phyloP scores from a whole-genome alignment of 2,113 vertebrate species.

The Scomber japonicus region DNA sequence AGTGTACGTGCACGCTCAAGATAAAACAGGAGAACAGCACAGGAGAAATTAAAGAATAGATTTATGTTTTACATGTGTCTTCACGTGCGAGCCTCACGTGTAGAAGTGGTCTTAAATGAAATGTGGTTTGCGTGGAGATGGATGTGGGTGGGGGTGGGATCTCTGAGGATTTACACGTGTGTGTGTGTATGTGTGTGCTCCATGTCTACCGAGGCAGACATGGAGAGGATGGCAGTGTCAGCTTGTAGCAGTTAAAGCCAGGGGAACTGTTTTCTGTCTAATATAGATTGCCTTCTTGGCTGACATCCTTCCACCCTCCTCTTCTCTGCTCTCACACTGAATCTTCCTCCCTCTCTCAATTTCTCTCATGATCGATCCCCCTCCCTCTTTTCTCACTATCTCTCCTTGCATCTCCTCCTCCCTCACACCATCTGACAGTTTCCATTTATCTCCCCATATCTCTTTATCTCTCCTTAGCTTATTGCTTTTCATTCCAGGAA shows the following conservation, averaged over 20 bases:
- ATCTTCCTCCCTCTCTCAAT: conserved; percentile 71
- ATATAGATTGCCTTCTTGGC: conserved; percentile 72
- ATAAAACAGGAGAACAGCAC: background rate
- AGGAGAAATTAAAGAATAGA: conserved; percentile 11
- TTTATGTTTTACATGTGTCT: conserved; percentile 41
- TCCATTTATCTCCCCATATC: conserved; percentile 73
- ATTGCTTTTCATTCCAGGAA: conserved; percentile 59
- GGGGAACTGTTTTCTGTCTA: conserved; percentile 66
- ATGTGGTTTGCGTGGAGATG: conserved; percentile 5
- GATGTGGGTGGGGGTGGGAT: conserved; percentile 8
- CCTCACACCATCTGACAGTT: conserved; percentile 80
- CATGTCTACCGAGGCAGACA: conserved; percentile 37
- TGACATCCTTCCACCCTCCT: conserved; percentile 66
- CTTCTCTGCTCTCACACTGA: conserved; percentile 41
- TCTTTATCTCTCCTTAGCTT: conserved; percentile 61
- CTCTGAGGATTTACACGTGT: conserved; percentile 37
- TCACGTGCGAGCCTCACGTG: conserved; percentile 32
- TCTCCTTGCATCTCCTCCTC: conserved; percentile 72
- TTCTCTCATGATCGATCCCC: conserved; percentile 76
- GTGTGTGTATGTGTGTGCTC: background rate
- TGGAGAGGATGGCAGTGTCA: conserved; percentile 54
- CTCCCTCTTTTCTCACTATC: conserved; percentile 64
- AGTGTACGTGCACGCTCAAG: background rate
- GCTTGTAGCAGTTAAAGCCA: conserved; percentile 59
- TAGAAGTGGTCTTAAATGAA: conserved; percentile 17